Base-by-base conservation (phyloP, 2,797 vertebrate species). In the Gadopsis bispinosus region DNA sequence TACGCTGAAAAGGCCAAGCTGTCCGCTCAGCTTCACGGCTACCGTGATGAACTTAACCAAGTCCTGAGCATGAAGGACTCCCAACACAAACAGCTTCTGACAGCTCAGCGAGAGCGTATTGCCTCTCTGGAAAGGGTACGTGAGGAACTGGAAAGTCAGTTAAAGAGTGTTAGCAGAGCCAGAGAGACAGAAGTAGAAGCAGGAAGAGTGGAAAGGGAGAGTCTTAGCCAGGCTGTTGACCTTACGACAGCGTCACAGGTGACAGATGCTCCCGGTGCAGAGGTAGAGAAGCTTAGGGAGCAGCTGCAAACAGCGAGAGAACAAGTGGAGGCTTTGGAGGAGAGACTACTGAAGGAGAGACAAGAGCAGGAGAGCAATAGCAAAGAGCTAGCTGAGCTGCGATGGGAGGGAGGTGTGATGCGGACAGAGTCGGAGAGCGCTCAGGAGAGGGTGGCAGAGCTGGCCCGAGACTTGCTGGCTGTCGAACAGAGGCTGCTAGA, bases 381-480 rank as follows among this genome's bases (percentile, higher is more conserved):
- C 68, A 96, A 96, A 85, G 97, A 99, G 63, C 69, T 99, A 47
- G 95, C 94, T 4, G 95, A 97, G 83, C 92, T 99, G 48, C 96
- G 92, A 35, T 99, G 98, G 83, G 97, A 99, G 70, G 96, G 96
- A 2, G 97, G 98, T 2, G 95, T 99, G 90, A 95, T 99, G 95
- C 94, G 98, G 53, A 98, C 97, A 0, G 97, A 99, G 92, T 96
- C 97, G 0, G 98, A 99, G 92, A 99, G 94, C 0, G 98, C 98
- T 0, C 97, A 98, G 87, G 98, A 98, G 90, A 95, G 98, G 87
- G 98, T 99, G 53, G 98, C 97, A 0, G 98, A 99, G 83, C 87
- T 99, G 89, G 98, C 98, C 11, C 92, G 87, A 37, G 98, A 99
- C 91, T 90, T 99, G 80, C 89, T 99, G 90, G 94, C 93, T 37